Base-by-base conservation (phyloP, 2,888 invertebrate genomes). In the Frankliniella intonsa region DNA sequence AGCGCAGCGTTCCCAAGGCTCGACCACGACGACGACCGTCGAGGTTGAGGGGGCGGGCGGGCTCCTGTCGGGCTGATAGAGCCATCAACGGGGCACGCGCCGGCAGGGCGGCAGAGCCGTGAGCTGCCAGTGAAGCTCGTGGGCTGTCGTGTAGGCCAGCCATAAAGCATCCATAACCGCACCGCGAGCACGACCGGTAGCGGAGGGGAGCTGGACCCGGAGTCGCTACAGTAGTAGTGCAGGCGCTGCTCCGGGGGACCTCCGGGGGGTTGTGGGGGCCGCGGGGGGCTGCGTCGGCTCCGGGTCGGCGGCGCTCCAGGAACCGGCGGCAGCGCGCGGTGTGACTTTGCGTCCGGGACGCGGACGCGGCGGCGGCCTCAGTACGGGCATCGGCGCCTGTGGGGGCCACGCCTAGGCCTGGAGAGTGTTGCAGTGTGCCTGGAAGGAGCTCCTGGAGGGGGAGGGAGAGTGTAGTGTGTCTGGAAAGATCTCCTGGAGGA, bases 81-180 rank as follows among this genome's bases (percentile, higher is more conserved):
- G 38, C 38, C 38, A 38, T 38, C 38, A 38, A 5, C 38, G 38
- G n/a, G n/a, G 38, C 38, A 38, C 38, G 38, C 2, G 38, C 55
- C 55, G 7, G 55, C 55, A 55, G 5, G 9, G 17, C 55, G 14
- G 17, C 7, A 2, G 55, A 14, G 55, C 55, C 55, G 55, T 55
- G 55, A 55, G 17, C 19, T 17, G 19, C 7, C 14, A 7, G 62
- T 2, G 22, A 22, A 11, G 22, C 14, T 55, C 69, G 69, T 62
- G 62, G 62, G 38, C 62, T 12, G 69, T 25, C 69, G 69, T 12
- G 69, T 76, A 25, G 69, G 69, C 25, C 12, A 22, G 69, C 69
- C 22, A 25, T 76, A 76, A 76, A 76, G 69, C 69, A 76, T 76
- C 69, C 25, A 25, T 25, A 76, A 76, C 69, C 69, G 69, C 22